Evolutionary conservation across 2,888 invertebrate species (phyloP).

Genomic region (Bruchidius siliquastri): DNA sequence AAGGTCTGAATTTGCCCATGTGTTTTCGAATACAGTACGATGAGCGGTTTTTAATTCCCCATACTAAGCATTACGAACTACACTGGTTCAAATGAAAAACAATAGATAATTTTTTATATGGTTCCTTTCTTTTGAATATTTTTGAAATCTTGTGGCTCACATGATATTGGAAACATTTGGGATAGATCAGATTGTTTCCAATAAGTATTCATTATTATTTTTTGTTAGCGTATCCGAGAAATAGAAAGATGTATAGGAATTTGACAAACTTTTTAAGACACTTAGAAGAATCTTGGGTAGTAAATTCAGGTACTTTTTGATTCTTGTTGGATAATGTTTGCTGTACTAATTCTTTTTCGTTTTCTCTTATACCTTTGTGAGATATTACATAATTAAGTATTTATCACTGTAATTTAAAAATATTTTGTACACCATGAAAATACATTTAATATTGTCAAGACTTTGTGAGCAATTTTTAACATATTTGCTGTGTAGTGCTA

Average conservation of each 20-base stretch:
- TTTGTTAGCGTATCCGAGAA: background rate
- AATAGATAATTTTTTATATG: too few species aligned
- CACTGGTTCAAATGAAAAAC: too few species aligned
- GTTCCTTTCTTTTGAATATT: too few species aligned
- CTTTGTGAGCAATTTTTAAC: background rate
- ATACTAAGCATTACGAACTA: too few species aligned
- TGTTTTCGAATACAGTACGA: background rate
- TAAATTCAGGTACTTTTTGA: background rate
- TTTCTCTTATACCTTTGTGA: background rate
- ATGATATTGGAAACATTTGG: background rate
- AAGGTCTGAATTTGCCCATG: background rate
- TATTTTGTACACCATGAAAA: background rate
- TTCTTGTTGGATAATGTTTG: background rate
- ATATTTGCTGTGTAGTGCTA: background rate
- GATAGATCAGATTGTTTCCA: background rate
- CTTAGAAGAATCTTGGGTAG: conserved; percentile 13
- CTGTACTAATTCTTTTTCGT: background rate
- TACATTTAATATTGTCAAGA: background rate
- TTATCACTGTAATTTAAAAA: background rate
- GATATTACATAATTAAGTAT: background rate
- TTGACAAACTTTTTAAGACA: conserved; percentile 3
- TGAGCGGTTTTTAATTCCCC: background rate
- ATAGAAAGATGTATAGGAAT: background rate
- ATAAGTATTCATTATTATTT: background rate
- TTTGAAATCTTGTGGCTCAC: background rate